A percentile compares a stretch with the other conserved stretches of the same genome.
Evolutionary conservation across 1,140 invertebrate species (phyloP).

Genomic region (Heliconius nattereri): DNA sequence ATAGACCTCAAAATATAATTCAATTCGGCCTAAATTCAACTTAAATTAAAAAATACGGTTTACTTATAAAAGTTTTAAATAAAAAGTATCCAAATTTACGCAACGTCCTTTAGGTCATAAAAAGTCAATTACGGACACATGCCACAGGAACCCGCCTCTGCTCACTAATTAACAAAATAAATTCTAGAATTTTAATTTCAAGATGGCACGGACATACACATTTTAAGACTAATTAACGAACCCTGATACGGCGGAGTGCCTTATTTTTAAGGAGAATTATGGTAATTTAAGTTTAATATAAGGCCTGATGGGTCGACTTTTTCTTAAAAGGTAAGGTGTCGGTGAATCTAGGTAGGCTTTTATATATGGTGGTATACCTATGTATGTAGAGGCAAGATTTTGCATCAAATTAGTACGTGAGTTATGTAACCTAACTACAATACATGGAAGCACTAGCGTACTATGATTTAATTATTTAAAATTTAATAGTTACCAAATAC

Average conservation of each 20-base stretch:
- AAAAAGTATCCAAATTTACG: neutral
- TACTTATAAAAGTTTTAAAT: neutral
- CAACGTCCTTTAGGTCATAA: constrained; percentile 10
- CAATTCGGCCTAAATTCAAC: too few relatives aligned
- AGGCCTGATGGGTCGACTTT: neutral
- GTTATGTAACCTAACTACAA: neutral
- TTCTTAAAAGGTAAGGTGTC: constrained; percentile 5
- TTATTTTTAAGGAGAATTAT: constrained; percentile 17
- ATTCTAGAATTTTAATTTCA: constrained; percentile 29
- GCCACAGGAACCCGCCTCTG: neutral
- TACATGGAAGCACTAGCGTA: too few relatives aligned
- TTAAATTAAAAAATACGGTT: neutral
- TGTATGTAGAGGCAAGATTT: neutral
- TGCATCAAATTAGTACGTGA: neutral
- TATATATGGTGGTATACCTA: neutral
- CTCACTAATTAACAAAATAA: constrained; percentile 28
- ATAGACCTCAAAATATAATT: too few relatives aligned
- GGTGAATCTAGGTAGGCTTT: constrained; percentile 5
- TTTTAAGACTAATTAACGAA: constrained; percentile 27
- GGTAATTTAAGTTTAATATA: constrained; percentile 23
- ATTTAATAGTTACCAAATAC: too few relatives aligned
- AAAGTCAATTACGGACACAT: neutral
- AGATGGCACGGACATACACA: constrained; percentile 16
- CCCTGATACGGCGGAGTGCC: constrained; percentile 18
- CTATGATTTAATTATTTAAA: too few relatives aligned